Evolutionary conservation across 1,140 invertebrate species (phyloP).

Genomic region (Sitobion miscanthi): DNA sequence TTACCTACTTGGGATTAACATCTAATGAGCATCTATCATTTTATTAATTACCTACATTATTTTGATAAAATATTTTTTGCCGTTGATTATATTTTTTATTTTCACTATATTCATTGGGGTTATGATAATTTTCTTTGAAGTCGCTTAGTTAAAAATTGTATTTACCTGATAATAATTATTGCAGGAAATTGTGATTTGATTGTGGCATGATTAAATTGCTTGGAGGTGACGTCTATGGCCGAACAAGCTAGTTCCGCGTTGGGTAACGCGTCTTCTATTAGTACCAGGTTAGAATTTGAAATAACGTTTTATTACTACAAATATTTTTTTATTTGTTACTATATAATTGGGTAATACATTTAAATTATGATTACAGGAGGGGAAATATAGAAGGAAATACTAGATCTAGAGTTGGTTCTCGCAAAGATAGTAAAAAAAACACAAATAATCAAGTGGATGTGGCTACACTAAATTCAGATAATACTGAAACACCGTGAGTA

Average conservation of each 20-base stretch:
- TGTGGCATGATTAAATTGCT: slow-evolving; percentile 58
- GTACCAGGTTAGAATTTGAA: slow-evolving; percentile 41
- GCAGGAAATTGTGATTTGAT: slow-evolving; percentile 53
- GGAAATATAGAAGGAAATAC: slow-evolving; percentile 50
- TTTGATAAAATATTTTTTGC: neutral
- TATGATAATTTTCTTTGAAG: neutral
- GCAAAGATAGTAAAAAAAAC: slow-evolving; percentile 38
- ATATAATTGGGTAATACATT: neutral
- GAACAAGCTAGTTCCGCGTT: slow-evolving; percentile 58
- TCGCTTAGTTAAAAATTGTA: neutral
- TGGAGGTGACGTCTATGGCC: slow-evolving; percentile 58
- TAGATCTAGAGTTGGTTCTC: slow-evolving; percentile 36
- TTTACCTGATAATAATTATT: neutral
- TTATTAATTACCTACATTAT: neutral
- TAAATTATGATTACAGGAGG: slow-evolving; percentile 34
- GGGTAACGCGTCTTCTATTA: slow-evolving; percentile 58
- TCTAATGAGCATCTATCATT: neutral
- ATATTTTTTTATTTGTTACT: neutral
- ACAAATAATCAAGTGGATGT: slow-evolving; percentile 22
- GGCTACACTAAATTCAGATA: neutral
- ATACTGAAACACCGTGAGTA: slow-evolving; percentile 22
- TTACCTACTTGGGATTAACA: neutral
- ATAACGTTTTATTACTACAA: neutral
- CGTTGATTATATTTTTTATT: neutral
- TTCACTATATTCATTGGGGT: neutral